These are phyloP conservation scores for Dusona sp. DNA, from an alignment of 2,888 invertebrate species.

Conservation along the genomic window DNA sequence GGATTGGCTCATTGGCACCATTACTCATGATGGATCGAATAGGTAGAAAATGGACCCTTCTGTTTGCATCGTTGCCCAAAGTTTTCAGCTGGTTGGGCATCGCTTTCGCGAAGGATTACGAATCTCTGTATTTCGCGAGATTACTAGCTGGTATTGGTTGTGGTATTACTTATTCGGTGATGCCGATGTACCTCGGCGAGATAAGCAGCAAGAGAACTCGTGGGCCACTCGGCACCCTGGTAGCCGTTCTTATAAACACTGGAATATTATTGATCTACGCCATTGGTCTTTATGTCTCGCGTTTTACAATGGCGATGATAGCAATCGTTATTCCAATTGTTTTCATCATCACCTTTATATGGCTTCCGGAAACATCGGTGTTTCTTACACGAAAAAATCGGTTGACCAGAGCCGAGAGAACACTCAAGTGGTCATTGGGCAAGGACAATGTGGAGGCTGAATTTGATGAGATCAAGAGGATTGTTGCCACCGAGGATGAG, in stretches of 20 bases:
- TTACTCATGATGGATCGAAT: constrained; percentile 81
- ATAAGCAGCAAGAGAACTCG: constrained; percentile 81
- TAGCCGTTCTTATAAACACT: constrained; percentile 80
- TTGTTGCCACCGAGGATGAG: constrained; percentile 77
- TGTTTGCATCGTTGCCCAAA: constrained; percentile 81
- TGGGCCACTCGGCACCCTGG: constrained; percentile 79
- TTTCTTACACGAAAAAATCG: constrained; percentile 80
- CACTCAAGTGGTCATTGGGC: constrained; percentile 80
- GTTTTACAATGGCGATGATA: constrained; percentile 79
- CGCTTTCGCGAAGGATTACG: constrained; percentile 75
- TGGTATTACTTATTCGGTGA: constrained; percentile 81
- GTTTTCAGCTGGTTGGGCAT: constrained; percentile 80
- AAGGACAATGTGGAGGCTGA: constrained; percentile 80
- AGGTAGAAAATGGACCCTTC: constrained; percentile 81
- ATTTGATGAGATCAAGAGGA: constrained; percentile 81
- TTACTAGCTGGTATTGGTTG: constrained; percentile 81
- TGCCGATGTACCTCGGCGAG: constrained; percentile 83
- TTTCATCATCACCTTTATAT: constrained; percentile 78
- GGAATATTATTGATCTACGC: constrained; percentile 79
- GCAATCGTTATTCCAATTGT: constrained; percentile 76
- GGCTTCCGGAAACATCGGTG: constrained; percentile 82
- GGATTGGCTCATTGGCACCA: constrained; percentile 80
- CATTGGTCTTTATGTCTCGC: constrained; percentile 76
- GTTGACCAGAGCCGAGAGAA: constrained; percentile 77
- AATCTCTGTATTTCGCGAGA: constrained; percentile 77